Percentiles rank a stretch among this genome's conserved stretches.
These are phyloP conservation scores for Brachyistius frenatus DNA, from an alignment of 2,113 vertebrate genomes.

Conservation along the genomic window DNA sequence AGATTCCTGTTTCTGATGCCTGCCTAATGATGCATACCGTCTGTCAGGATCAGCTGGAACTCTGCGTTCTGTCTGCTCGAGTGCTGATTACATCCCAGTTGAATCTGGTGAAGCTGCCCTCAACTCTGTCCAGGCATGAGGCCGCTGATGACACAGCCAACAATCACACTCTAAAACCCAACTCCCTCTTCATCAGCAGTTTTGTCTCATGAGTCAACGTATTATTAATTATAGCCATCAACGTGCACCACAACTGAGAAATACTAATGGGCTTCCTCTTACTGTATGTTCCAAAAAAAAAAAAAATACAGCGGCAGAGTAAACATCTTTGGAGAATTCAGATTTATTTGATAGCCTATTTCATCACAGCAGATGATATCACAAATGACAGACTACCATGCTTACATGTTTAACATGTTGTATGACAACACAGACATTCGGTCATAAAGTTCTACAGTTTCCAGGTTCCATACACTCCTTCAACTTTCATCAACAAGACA, in stretches of 20 bases:
- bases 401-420: too few relatives aligned
- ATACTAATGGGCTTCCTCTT: background rate
- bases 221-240: background rate
- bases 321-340: background rate
- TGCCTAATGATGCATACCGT: conserved; percentile 41
- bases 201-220: conserved; percentile 16
- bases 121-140: conserved; percentile 46
- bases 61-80: conserved; percentile 56
- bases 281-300: conserved; percentile 19
- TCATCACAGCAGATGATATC: background rate
- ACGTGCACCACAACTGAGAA: background rate
- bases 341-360: background rate
- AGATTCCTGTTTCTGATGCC: conserved; percentile 9
- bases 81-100: conserved; percentile 57
- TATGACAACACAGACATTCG: background rate
- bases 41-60: conserved; percentile 67
- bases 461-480: background rate
- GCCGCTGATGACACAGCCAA: conserved; percentile 43
- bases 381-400: background rate
- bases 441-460: background rate
- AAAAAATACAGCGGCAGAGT: conserved; percentile 1
- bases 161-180: conserved; percentile 25
- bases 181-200: background rate
- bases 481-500: too few relatives aligned
- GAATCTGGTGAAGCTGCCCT: conserved; percentile 52